Evolutionary conservation across 2,888 invertebrate species (phyloP).

Genomic region (Drosophila atripex): DNA sequence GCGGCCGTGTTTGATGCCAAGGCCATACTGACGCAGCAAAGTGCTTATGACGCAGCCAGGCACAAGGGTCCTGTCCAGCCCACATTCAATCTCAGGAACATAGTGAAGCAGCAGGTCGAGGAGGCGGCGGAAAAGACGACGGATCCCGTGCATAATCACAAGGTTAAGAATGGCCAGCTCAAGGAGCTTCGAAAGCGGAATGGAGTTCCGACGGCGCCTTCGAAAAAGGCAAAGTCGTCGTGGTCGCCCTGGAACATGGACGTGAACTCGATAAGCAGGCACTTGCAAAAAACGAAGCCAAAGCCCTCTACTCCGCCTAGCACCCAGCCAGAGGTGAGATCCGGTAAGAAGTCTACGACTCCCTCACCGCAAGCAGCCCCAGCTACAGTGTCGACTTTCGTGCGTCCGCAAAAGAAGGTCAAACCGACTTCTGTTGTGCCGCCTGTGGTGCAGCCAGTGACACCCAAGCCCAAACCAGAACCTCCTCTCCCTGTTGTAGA

Average conservation of each 20-base stretch:
- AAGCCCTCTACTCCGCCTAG: slow-evolving; percentile 33
- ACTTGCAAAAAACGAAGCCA: slow-evolving; percentile 37
- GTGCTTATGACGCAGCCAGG: slow-evolving; percentile 83
- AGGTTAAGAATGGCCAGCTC: slow-evolving; percentile 42
- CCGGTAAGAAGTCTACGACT: slow-evolving; percentile 27
- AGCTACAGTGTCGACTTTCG: not conserved
- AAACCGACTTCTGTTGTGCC: slow-evolving; percentile 23
- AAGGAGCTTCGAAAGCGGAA: slow-evolving; percentile 62
- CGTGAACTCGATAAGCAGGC: slow-evolving; percentile 44
- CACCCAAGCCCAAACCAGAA: slow-evolving; percentile 13
- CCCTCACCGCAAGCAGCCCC: slow-evolving; percentile 31
- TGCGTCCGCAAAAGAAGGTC: slow-evolving; percentile 27
- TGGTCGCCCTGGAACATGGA: slow-evolving; percentile 71
- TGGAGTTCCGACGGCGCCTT: slow-evolving; percentile 1
- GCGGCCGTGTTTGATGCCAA: slow-evolving; percentile 90
- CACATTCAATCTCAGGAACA: slow-evolving; percentile 86
- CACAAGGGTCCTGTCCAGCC: slow-evolving; percentile 86
- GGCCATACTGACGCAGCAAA: slow-evolving; percentile 86
- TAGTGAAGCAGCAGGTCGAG: slow-evolving; percentile 69
- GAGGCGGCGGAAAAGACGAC: slow-evolving; percentile 50
- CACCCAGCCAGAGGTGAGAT: slow-evolving; percentile 27
- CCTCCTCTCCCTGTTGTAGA: slow-evolving; percentile 3
- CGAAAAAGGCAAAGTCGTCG: slow-evolving; percentile 56
- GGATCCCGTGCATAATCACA: slow-evolving; percentile 32
- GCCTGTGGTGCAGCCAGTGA: not conserved